Base-by-base conservation (phyloP, 2,888 invertebrate species). In the Pristionchus fissidentatus region DNA sequence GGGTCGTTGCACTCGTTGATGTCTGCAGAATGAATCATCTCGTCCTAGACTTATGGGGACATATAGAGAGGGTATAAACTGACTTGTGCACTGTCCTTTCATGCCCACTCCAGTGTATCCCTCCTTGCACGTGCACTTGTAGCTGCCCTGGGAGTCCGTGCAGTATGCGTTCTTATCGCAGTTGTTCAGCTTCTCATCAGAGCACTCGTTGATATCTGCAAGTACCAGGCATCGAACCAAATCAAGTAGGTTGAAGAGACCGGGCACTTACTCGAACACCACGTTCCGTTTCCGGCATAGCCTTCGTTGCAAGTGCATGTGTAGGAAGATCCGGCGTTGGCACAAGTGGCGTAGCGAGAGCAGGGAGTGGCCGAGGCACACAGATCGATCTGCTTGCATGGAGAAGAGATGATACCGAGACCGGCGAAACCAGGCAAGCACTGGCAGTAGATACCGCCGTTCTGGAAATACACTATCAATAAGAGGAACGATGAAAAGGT, bases 1-100 rank as follows among this genome's bases (percentile, higher is more conserved):
- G 83, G 83, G 35, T 83, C 60, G 13, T 55, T 46, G 75, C 83
- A 83, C 60, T 83, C 83, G 41, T 77, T 83, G 83, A 77, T 77
- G 26, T 83, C 83, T 83, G 38, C 3, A 19, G 55, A 15, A 0
- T 38, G 5, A 8, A 35, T 35, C 43, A 22, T 13, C 26, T 7
- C 10, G 19, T 35, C 62, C 8, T 26, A 10, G 55, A 7, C 57
- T 26, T n/a, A 10, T 22, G n/a, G 8, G 57, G 10, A 10, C 19
- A 41, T 13, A 43, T 35, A 78, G 35, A 19, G 46, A 15, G 1
- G 35, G 52, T 1, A 57, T n/a, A n/a, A n/a, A n/a, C 70, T 70
- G 70, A 83, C 83, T 57, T 8, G 10, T 26, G 46, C 83, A 83
- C 32, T 57, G 38, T 57, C 77, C 77, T 41, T 75, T 75, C n/a